Percentiles rank a stretch among this genome's conserved stretches.
phyloP scores from a whole-genome alignment of 2,113 vertebrate species.

The Sylvia atricapilla region DNA sequence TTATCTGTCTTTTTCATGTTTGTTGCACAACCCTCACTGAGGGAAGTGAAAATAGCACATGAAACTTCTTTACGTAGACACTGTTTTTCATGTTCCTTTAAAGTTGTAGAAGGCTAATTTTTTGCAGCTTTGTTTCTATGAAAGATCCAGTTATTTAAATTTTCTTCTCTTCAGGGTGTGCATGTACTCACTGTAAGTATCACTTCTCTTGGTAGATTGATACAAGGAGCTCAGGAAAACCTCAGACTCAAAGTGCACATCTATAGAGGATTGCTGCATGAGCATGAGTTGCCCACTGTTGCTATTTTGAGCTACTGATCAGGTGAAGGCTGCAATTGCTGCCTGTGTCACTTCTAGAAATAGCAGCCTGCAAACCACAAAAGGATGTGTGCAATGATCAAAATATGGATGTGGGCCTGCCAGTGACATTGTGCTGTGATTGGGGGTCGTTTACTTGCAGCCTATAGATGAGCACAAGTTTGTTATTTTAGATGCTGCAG shows the following conservation, averaged over 20 bases:
- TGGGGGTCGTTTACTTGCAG: neutral
- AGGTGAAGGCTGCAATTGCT: neutral
- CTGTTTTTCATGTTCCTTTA: neutral
- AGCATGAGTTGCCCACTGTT: neutral
- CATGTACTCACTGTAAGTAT: neutral
- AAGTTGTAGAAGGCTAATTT: neutral
- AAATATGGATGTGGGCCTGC: neutral
- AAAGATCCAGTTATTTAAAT: neutral
- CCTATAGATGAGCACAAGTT: neutral
- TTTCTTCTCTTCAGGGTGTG: neutral
- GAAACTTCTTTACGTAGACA: neutral
- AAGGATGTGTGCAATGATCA: neutral
- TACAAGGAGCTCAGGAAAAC: neutral
- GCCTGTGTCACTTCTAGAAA: neutral
- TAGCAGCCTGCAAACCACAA: neutral
- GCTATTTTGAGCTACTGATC: neutral
- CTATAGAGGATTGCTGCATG: neutral
- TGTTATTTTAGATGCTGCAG: neutral
- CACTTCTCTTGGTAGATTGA: neutral
- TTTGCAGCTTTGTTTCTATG: neutral
- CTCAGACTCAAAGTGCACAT: accelerated
- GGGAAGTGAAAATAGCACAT: neutral
- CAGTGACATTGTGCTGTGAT: neutral
- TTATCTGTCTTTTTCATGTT: neutral
- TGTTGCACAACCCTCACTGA: neutral